A percentile compares a stretch with the other conserved stretches of the same genome.
Conservation (phyloP, 2,113 vertebrate species). For the Dromas ardeola region DNA sequence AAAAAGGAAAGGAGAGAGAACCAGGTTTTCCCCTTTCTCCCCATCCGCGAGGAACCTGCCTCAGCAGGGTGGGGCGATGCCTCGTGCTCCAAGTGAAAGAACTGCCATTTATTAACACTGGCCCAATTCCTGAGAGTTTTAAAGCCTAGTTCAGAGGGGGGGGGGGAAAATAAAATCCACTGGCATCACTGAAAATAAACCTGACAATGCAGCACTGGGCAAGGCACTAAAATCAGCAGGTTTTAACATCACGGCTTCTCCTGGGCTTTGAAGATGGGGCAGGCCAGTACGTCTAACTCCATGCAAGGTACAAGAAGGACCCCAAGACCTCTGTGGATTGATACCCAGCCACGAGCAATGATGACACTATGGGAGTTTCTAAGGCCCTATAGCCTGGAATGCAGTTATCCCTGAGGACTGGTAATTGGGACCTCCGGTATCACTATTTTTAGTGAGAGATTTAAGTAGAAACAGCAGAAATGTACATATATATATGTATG, state of each 20-base stretch:
- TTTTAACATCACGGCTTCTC: background rate
- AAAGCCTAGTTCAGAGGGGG: background rate
- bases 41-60: background rate
- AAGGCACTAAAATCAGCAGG: background rate
- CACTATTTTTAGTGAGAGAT: background rate
- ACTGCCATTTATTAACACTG: background rate
- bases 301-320: background rate
- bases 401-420: background rate
- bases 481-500: background rate
- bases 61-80: accelerated
- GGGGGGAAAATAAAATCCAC: background rate
- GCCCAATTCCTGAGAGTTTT: background rate
- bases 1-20: background rate
- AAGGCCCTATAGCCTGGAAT: background rate
- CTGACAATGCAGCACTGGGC: background rate
- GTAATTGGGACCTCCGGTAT: background rate
- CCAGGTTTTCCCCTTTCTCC: background rate
- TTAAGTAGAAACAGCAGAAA: background rate
- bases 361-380: accelerated
- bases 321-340: background rate
- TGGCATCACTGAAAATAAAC: background rate
- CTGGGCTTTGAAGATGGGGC: background rate
- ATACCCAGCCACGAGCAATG: background rate
- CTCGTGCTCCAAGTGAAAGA: background rate
- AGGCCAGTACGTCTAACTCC: background rate